phyloP scores from a whole-genome alignment of 2,888 invertebrate species.

The Capitulum mitella region DNA sequence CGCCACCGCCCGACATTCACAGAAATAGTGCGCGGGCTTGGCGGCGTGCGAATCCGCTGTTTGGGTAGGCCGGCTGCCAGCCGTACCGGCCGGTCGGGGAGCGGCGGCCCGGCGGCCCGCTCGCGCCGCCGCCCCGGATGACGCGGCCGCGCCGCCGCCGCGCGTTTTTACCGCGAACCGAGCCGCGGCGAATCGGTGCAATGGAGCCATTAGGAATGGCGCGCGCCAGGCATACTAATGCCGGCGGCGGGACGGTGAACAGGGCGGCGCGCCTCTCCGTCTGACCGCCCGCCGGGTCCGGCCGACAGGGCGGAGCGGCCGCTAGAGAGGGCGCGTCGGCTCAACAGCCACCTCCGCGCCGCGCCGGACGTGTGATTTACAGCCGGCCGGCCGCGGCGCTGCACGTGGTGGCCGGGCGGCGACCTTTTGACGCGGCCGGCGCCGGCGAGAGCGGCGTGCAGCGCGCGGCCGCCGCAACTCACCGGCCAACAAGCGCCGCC shows the following conservation, averaged over 20 bases:
- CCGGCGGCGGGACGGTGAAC: too few species aligned
- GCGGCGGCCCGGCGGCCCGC: background rate
- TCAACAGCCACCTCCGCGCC: background rate
- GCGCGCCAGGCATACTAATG: background rate
- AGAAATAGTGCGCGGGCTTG: slow-evolving; percentile 22
- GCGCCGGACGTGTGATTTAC: background rate
- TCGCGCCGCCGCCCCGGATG: background rate
- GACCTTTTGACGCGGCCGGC: background rate
- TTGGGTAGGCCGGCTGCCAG: slow-evolving; percentile 16
- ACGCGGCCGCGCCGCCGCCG: background rate
- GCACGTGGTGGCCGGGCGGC: background rate
- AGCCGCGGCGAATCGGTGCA: background rate
- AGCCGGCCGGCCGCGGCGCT: background rate
- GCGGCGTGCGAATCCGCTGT: background rate
- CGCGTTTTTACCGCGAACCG: background rate
- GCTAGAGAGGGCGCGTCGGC: too few species aligned
- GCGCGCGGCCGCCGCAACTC: too few species aligned
- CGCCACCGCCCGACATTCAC: background rate
- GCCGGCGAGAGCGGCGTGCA: background rate
- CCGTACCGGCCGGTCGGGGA: background rate
- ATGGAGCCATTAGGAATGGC: background rate
- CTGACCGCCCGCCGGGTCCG: too few species aligned
- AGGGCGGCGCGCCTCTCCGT: too few species aligned
- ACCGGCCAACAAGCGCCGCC: background rate
- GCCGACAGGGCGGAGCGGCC: too few species aligned